These are phyloP conservation scores for Sula dactylatra DNA, from an alignment of 2,113 vertebrate species.

Conservation along the genomic window DNA sequence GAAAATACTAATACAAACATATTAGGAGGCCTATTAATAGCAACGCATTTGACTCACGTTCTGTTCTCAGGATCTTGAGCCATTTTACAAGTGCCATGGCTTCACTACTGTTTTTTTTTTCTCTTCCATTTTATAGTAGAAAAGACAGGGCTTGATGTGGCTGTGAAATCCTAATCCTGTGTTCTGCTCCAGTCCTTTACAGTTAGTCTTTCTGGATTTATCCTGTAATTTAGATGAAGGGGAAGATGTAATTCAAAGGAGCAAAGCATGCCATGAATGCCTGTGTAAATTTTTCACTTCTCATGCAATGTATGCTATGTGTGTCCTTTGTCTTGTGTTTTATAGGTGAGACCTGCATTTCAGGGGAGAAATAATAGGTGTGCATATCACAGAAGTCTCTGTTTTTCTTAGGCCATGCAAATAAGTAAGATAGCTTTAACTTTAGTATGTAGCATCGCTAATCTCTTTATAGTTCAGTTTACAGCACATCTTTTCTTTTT, in stretches of 20 bases:
- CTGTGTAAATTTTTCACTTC: not conserved
- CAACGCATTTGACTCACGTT: not conserved
- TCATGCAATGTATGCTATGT: not conserved
- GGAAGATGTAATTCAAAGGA: not conserved
- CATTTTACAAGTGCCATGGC: not conserved
- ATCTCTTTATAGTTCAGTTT: not conserved
- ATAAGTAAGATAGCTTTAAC: not conserved
- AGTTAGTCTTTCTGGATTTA: not conserved
- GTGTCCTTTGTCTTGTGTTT: not conserved
- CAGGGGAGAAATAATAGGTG: not conserved
- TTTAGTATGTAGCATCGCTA: accelerated
- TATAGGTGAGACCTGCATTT: not conserved
- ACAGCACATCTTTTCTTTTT: not conserved
- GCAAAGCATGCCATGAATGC: not conserved
- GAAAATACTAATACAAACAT: not conserved
- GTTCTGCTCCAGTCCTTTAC: not conserved
- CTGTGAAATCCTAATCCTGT: not conserved
- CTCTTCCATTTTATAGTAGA: not conserved
- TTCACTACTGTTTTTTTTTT: not conserved
- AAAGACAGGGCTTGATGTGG: not conserved
- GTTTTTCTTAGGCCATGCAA: not conserved
- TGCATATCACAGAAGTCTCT: not conserved
- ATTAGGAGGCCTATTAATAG: conserved; percentile 8
- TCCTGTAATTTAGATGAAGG: not conserved
- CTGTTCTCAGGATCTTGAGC: not conserved